Conservation (phyloP, 2,113 vertebrate genomes). For the Narcine bancroftii region DNA sequence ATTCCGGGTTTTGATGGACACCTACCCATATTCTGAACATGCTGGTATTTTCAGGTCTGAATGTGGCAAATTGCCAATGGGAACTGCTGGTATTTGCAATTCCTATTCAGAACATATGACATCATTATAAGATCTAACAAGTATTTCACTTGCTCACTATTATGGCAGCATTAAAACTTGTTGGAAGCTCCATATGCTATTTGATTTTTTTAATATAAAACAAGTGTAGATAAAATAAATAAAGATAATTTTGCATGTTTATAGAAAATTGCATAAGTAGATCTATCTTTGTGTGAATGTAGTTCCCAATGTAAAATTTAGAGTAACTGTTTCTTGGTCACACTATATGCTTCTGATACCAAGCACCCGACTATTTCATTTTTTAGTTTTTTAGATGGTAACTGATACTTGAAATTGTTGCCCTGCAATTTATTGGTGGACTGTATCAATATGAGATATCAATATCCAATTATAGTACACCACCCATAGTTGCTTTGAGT, state of each 20-base stretch:
- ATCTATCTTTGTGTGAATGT: background rate
- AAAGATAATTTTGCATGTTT: background rate
- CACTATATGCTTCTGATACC: slow-evolving; percentile 14
- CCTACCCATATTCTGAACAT: too few species aligned
- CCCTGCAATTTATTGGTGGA: slow-evolving; percentile 34
- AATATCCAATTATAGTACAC: slow-evolving; percentile 37
- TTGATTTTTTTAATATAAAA: background rate
- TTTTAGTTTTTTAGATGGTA: slow-evolving; percentile 28
- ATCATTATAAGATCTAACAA: background rate
- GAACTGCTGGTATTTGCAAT: background rate
- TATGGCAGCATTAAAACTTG: background rate
- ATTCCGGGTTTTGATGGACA: too few species aligned
- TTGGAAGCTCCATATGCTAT: background rate
- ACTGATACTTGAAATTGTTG: slow-evolving; percentile 34
- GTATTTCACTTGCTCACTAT: background rate
- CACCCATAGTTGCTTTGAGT: slow-evolving; percentile 37
- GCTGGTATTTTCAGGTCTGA: too few species aligned
- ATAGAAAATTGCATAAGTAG: background rate
- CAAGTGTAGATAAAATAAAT: background rate
- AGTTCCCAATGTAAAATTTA: slow-evolving; percentile 1
- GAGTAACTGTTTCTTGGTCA: slow-evolving; percentile 22
- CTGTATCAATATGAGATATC: slow-evolving; percentile 37
- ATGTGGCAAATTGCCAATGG: too few species aligned
- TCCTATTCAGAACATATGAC: background rate
- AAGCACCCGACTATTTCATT: slow-evolving; percentile 19